These are phyloP conservation scores for Lymantria dispar DNA, from an alignment of 2,888 invertebrate species.

Conservation along the genomic window DNA sequence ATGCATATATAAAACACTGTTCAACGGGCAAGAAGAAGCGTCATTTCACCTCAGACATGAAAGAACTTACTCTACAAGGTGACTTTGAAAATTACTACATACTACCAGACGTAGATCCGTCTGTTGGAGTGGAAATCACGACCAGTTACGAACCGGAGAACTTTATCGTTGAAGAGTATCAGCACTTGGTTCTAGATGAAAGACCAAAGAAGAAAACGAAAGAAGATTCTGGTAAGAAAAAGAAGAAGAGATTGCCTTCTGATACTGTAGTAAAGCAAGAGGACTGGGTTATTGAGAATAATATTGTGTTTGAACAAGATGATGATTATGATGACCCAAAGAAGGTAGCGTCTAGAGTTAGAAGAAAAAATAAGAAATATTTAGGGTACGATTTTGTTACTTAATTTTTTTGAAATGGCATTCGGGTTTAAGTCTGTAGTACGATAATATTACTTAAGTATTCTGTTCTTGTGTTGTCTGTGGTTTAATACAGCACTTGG, in stretches of 20 bases:
- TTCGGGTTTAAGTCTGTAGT: slow-evolving; percentile 18
- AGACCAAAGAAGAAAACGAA: slow-evolving; percentile 55
- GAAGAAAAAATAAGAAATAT: slow-evolving; percentile 78
- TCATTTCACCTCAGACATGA: slow-evolving; percentile 71
- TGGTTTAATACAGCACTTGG: neutral
- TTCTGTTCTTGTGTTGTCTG: neutral
- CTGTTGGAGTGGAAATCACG: slow-evolving; percentile 67
- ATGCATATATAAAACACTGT: slow-evolving; percentile 73
- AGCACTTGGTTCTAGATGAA: slow-evolving; percentile 63
- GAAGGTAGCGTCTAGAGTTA: slow-evolving; percentile 58
- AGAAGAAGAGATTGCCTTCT: slow-evolving; percentile 45
- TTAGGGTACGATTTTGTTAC: slow-evolving; percentile 72
- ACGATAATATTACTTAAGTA: neutral
- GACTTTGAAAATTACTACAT: slow-evolving; percentile 77
- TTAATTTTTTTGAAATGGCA: slow-evolving; percentile 70
- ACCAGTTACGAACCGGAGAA: slow-evolving; percentile 73
- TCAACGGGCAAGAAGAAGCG: slow-evolving; percentile 67
- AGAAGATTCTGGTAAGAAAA: slow-evolving; percentile 48
- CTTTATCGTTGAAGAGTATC: slow-evolving; percentile 68
- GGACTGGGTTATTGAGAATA: slow-evolving; percentile 68
- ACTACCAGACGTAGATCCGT: slow-evolving; percentile 70
- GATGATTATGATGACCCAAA: slow-evolving; percentile 64
- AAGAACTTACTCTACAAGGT: slow-evolving; percentile 64
- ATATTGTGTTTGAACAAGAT: slow-evolving; percentile 58
- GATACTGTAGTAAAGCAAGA: slow-evolving; percentile 40